These are phyloP conservation scores for Phylloscopus collybita DNA, from an alignment of 2,797 vertebrate genomes.

Conservation along the genomic window DNA sequence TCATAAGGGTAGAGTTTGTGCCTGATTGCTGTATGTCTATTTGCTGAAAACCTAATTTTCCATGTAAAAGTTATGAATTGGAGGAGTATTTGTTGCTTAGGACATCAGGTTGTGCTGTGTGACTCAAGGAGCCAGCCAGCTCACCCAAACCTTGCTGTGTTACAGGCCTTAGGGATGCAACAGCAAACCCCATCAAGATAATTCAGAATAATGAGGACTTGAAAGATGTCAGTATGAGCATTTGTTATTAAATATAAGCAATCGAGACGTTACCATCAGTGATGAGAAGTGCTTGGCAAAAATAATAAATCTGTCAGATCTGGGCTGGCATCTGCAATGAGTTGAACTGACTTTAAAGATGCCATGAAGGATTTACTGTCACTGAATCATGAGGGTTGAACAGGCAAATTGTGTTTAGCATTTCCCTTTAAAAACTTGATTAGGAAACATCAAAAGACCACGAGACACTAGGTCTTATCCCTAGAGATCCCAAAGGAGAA, in stretches of 20 bases:
- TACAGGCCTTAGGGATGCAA: background rate
- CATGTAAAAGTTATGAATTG: background rate
- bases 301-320: background rate
- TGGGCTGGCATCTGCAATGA: background rate
- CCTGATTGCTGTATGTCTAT: background rate
- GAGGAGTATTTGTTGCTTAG: background rate
- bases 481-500: background rate
- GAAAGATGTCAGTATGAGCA: background rate
- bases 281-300: conserved; percentile 4
- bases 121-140: background rate
- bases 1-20: background rate
- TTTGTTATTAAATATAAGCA: background rate
- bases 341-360: background rate
- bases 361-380: background rate
- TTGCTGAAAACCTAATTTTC: background rate
- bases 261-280: background rate
- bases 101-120: background rate
- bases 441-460: background rate
- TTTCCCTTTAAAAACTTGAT: background rate
- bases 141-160: background rate
- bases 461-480: background rate
- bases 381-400: background rate
- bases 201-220: conserved; percentile 9
- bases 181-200: background rate
- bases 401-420: background rate